A percentile compares a stretch with the other conserved stretches of the same genome.
Evolutionary conservation across 1,140 invertebrate species (phyloP).

Genomic region (Drosophila leontia): DNA sequence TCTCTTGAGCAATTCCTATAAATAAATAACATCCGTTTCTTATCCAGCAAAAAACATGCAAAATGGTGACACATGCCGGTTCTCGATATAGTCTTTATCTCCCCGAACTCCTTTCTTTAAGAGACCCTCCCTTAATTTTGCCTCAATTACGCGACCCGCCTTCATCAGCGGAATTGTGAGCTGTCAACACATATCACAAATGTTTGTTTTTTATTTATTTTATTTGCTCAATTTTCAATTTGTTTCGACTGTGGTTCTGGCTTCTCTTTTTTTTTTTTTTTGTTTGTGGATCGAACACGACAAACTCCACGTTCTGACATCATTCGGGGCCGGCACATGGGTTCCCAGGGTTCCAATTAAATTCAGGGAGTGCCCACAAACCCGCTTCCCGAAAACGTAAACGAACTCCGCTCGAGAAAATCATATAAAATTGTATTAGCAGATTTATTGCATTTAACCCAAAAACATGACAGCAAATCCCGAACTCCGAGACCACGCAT

Average conservation of each 20-base stretch:
- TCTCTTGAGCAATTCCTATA: conserved; percentile 22
- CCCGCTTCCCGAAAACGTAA: conserved; percentile 35
- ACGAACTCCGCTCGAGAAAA: conserved; percentile 25
- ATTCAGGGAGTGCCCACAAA: conserved; percentile 35
- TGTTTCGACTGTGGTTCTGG: background rate
- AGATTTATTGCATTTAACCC: conserved; percentile 73
- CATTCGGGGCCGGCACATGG: conserved; percentile 26
- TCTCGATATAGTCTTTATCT: background rate
- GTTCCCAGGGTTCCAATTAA: conserved; percentile 44
- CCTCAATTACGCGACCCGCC: conserved; percentile 19
- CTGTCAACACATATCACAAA: conserved; percentile 42
- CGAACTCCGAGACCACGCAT: conserved; percentile 53
- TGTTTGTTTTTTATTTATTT: conserved; percentile 25
- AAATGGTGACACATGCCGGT: conserved; percentile 24
- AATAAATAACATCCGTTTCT: conserved; percentile 22
- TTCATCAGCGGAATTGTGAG: conserved; percentile 10
- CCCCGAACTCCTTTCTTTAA: conserved; percentile 2
- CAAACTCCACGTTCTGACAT: conserved; percentile 39
- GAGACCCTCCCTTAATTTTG: background rate
- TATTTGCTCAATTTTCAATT: conserved; percentile 31
- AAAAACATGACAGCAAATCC: conserved; percentile 60
- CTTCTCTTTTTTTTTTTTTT: background rate
- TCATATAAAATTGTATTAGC: conserved; percentile 75
- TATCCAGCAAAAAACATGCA: conserved; percentile 15
- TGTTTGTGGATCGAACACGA: conserved; percentile 8